phyloP scores from a whole-genome alignment of 1,140 invertebrate genomes.

The Caenorhabditis elegans region DNA sequence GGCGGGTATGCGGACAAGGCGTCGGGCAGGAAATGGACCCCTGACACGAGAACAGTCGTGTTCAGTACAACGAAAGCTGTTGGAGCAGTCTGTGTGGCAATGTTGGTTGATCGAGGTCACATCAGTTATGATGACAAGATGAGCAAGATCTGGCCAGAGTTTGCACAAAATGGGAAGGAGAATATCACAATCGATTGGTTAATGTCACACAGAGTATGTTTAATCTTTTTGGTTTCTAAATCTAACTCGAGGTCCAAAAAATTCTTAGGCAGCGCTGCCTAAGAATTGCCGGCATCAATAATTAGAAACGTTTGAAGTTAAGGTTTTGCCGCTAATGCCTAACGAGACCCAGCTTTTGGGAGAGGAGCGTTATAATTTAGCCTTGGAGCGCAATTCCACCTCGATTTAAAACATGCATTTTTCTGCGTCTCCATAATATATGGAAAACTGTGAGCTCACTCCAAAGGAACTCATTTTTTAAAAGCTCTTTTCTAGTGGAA shows the following conservation, averaged over 20 bases:
- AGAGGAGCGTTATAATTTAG: no score
- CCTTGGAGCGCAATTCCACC: no score
- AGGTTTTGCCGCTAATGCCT: no score
- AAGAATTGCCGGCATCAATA: no score
- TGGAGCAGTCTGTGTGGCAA: slow-evolving; percentile 65
- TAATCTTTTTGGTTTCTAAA: neutral
- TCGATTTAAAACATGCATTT: no score
- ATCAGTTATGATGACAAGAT: slow-evolving; percentile 67
- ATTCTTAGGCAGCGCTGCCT: no score
- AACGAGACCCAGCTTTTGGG: no score
- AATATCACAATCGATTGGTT: slow-evolving; percentile 68
- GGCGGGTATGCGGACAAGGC: slow-evolving; percentile 60
- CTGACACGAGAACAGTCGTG: slow-evolving; percentile 58
- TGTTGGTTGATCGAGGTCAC: slow-evolving; percentile 67
- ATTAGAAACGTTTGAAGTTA: no score
- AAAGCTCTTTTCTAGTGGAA: no score
- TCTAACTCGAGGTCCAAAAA: neutral
- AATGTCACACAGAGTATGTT: slow-evolving; percentile 67
- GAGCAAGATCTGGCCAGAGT: slow-evolving; percentile 69
- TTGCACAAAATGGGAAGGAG: slow-evolving; percentile 68
- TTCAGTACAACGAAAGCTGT: slow-evolving; percentile 65
- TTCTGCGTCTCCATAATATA: no score
- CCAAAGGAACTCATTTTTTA: no score
- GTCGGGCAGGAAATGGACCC: slow-evolving; percentile 51
- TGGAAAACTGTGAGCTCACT: no score